A percentile compares a stretch with the other conserved stretches of the same genome.
Conservation (phyloP, 2,797 vertebrate species). For the Pseudopleuronectes americanus region DNA sequence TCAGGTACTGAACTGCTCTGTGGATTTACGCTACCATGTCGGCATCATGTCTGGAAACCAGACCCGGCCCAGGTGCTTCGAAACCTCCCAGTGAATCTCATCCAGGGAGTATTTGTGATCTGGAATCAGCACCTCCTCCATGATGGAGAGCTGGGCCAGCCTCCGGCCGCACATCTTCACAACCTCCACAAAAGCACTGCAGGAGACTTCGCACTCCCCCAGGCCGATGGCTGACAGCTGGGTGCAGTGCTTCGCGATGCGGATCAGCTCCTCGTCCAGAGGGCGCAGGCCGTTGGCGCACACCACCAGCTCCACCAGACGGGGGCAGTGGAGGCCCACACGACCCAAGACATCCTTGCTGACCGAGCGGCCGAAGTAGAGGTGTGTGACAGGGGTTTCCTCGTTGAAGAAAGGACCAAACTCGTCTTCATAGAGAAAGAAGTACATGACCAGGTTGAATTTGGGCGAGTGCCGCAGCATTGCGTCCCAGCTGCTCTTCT, state of each 20-base stretch:
- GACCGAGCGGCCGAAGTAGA: constrained; percentile 97
- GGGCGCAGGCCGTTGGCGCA: constrained; percentile 96
- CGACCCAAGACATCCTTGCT: constrained; percentile 97
- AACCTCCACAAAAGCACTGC: constrained; percentile 98
- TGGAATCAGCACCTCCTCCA: constrained; percentile 98
- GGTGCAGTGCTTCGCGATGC: constrained; percentile 95
- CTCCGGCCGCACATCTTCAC: constrained; percentile 97
- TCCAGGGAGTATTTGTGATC: constrained; percentile 96
- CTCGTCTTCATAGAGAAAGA: constrained; percentile 97
- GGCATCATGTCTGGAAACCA: constrained; percentile 99
- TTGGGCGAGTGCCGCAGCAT: constrained; percentile 97
- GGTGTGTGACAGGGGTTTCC: constrained; percentile 95
- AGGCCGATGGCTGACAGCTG: constrained; percentile 95
- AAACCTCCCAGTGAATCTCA: constrained; percentile 99
- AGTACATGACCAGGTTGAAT: constrained; percentile 99
- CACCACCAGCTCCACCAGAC: constrained; percentile 96
- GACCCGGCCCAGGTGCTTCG: constrained; percentile 96
- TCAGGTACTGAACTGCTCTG: constrained; percentile 6
- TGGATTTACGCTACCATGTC: constrained; percentile 87
- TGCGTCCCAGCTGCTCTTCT: constrained; percentile 99
- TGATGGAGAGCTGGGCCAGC: constrained; percentile 96
- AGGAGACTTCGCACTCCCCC: constrained; percentile 98
- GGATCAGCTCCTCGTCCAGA: constrained; percentile 96
- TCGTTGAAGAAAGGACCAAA: constrained; percentile 97
- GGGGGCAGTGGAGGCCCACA: constrained; percentile 95